Conservation (phyloP, 2,113 vertebrate species). For the Ancistrus triradiatus region DNA sequence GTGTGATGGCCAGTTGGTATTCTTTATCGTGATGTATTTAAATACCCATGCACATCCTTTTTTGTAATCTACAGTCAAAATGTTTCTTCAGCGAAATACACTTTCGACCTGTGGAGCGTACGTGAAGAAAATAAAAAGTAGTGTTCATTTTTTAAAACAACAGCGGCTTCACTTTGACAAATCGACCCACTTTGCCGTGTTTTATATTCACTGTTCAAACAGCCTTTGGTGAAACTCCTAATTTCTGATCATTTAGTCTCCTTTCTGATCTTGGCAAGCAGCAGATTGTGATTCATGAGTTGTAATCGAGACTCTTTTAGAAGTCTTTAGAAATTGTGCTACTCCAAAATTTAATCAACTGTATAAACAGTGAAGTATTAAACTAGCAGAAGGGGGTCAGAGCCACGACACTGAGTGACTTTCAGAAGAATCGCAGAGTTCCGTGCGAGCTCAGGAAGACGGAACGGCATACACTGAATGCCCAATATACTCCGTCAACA, state of each 20-base stretch:
- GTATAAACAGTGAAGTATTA: neutral
- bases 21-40: no score
- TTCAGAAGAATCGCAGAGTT: neutral
- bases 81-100: no score
- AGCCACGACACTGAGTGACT: slow-evolving; percentile 4
- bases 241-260: slow-evolving; percentile 19
- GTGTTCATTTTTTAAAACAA: neutral
- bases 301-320: neutral
- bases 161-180: neutral
- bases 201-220: slow-evolving; percentile 8
- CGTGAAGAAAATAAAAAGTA: neutral
- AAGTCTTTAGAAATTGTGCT: slow-evolving; percentile 1
- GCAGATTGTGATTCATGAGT: slow-evolving; percentile 21
- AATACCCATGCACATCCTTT: no score
- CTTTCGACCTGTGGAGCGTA: no score
- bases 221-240: slow-evolving; percentile 13
- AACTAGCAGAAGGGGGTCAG: neutral
- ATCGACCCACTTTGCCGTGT: neutral
- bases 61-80: no score
- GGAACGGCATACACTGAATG: neutral
- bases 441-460: neutral
- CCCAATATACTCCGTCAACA: slow-evolving; percentile 20
- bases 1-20: no score
- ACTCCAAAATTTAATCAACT: slow-evolving; percentile 25
- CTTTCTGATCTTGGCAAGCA: slow-evolving; percentile 18